Conservation (phyloP, 2,888 invertebrate species). For the Cerceris ruficornis region DNA sequence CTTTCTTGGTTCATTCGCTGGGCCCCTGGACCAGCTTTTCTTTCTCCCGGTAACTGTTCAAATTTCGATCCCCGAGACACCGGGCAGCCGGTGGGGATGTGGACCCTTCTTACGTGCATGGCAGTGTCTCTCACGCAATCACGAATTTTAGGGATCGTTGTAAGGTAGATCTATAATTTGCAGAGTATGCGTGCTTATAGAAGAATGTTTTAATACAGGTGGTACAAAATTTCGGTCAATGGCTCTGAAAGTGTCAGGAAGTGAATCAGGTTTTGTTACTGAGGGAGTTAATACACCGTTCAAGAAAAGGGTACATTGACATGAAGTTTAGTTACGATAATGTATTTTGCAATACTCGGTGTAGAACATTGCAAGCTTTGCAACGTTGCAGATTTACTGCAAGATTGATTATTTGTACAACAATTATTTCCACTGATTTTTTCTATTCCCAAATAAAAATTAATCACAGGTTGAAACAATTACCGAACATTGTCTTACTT, state of each 20-base stretch:
- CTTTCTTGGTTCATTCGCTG: conserved; percentile 42
- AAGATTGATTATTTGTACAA: background rate
- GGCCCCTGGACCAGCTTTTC: conserved; percentile 74
- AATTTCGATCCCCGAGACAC: conserved; percentile 75
- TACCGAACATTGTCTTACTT: no score
- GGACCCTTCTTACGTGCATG: conserved; percentile 70
- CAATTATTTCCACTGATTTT: no score
- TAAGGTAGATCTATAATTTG: background rate
- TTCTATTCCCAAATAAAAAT: no score
- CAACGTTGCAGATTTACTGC: background rate
- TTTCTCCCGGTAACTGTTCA: conserved; percentile 79
- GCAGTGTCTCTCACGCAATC: conserved; percentile 75
- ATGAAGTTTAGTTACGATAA: no score
- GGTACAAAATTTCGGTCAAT: background rate
- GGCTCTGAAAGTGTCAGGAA: background rate
- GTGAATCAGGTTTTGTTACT: background rate
- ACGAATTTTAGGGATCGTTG: conserved; percentile 15
- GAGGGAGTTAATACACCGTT: background rate
- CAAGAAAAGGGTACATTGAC: background rate
- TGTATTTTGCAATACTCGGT: no score
- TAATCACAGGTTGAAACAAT: no score
- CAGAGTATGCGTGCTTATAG: background rate
- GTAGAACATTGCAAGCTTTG: no score
- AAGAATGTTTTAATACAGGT: background rate
- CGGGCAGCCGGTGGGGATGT: conserved; percentile 67